Evolutionary conservation across 2,797 vertebrate species (phyloP).

Genomic region (Calcarius lapponicus): DNA sequence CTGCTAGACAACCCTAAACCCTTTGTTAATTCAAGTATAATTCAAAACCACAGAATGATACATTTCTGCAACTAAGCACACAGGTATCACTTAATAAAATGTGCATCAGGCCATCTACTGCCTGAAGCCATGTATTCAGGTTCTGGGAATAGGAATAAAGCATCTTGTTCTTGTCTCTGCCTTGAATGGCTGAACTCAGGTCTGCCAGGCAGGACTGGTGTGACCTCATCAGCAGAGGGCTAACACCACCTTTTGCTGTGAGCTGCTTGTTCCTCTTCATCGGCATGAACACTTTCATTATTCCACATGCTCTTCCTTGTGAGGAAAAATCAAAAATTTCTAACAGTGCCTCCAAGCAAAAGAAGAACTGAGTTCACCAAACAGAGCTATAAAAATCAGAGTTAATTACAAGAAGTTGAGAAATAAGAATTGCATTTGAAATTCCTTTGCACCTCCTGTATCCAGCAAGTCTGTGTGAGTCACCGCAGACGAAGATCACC

Average conservation of each 20-base stretch:
- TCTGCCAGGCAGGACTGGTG: background rate
- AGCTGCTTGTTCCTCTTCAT: background rate
- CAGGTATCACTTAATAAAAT: background rate
- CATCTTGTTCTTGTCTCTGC: accelerated
- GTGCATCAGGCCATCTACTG: background rate
- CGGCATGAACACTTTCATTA: background rate
- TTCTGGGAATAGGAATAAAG: background rate
- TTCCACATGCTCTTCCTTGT: background rate
- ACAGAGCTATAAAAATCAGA: background rate
- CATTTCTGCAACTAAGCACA: background rate
- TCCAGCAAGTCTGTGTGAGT: background rate
- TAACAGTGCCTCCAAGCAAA: background rate
- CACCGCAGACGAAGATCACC: background rate
- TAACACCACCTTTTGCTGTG: background rate
- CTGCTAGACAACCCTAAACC: background rate
- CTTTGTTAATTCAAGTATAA: background rate
- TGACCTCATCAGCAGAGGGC: background rate
- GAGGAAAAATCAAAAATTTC: background rate
- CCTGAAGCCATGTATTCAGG: background rate
- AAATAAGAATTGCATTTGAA: background rate
- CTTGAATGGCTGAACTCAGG: background rate
- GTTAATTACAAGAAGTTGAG: background rate
- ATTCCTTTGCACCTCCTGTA: background rate
- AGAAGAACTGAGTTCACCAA: background rate
- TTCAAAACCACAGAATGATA: background rate